Evolutionary conservation across 2,797 vertebrate species (phyloP).

Genomic region (Smutsia temminckii): DNA sequence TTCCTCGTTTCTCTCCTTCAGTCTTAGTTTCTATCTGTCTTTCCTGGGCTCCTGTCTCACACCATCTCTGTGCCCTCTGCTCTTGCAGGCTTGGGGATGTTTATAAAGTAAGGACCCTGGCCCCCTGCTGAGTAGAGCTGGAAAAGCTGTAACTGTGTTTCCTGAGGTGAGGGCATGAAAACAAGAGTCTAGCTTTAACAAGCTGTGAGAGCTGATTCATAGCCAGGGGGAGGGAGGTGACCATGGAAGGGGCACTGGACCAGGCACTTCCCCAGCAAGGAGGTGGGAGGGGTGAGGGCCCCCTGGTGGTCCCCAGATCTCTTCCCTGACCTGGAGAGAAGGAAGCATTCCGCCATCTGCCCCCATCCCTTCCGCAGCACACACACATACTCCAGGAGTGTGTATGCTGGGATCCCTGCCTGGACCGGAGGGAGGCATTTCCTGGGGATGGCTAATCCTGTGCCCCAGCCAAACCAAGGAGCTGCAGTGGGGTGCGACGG

Average conservation of each 20-base stretch:
- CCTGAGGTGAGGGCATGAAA: conserved; percentile 93
- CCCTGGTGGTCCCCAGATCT: conserved; percentile 73
- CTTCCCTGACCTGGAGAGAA: conserved; percentile 63
- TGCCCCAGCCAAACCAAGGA: conserved; percentile 74
- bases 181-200: conserved; percentile 89
- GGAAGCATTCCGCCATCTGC: conserved; percentile 66
- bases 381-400: conserved; percentile 44
- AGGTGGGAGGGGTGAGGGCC: conserved; percentile 45
- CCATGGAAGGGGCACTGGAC: conserved; percentile 64
- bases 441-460: conserved; percentile 79
- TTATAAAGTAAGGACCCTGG: conserved; percentile 91
- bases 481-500: conserved; percentile 59
- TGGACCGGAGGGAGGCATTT: conserved; percentile 81
- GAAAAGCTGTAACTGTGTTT: conserved; percentile 88
- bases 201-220: conserved; percentile 90
- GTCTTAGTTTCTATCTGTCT: conserved; percentile 65
- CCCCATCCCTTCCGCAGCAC: background rate
- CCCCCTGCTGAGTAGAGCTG: conserved; percentile 87
- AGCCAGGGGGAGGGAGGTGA: conserved; percentile 67
- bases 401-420: conserved; percentile 79
- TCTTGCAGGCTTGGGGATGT: conserved; percentile 84
- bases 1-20: conserved; percentile 67
- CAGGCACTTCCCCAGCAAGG: conserved; percentile 71
- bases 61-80: conserved; percentile 80
- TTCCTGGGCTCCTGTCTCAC: conserved; percentile 86